Evolutionary conservation across 2,888 invertebrate genomes (phyloP), one percentile per base, ranked within the genome.

Genomic region (Epistrophe grossulariae): DNA sequence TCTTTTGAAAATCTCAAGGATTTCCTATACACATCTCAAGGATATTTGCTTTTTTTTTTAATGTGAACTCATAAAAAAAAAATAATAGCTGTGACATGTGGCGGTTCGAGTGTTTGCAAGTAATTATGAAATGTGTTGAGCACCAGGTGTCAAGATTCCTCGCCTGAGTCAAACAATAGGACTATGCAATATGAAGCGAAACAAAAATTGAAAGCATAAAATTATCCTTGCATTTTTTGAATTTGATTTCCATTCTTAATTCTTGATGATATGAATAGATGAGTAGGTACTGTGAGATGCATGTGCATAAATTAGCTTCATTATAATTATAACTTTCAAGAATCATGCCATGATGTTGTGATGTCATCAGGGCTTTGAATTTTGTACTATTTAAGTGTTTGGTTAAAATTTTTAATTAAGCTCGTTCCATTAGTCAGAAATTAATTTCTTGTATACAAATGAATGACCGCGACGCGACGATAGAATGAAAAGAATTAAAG

Each of bases 61-160:
- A 77, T 59, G 62, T 60, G 76, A 74, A 64, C 13, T 24, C 3
- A 24, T 24, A 24, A 24, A 60, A 40, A 15, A 60, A 64, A 78
- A n/a, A n/a, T n/a, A n/a, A 71, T 68, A 74, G 38, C 62, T 40
- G 55, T 76, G 87, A 87, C 87, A 79, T 83, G 87, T 76, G 87
- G 79, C 72, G 48, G 76, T 48, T 66, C 19, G 66, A 83, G 87
- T 87, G 83, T 87, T 87, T 83, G 66, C 83, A 55, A 79, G 87
- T 87, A 87, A 87, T 83, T 87, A 87, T 71, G 82, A 85, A 77
- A 84, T 84, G 82, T 78, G 52, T 82, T 81, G 78, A 73, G 83
- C 15, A 55, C 83, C 87, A 83, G 79, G 87, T 87, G 83, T 79
- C 83, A 71, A 55, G 62, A 70, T 62, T 35, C 13, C 45, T 50